Base-by-base conservation (phyloP, 1,140 invertebrate genomes). In the Lordiphosa clarofinis region DNA sequence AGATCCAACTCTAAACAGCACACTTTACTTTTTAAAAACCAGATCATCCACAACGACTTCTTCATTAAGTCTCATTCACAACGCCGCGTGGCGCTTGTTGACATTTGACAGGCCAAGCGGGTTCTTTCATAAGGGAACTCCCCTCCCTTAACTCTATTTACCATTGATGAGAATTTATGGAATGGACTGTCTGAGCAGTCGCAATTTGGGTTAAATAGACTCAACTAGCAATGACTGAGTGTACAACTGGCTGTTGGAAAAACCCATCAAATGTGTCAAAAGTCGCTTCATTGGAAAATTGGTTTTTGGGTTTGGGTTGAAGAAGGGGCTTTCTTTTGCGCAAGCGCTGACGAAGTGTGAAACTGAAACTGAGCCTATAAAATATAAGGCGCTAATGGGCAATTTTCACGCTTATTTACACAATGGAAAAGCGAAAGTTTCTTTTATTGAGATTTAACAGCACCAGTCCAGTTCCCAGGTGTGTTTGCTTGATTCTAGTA, bases 391-490 rank as follows among this genome's bases (percentile, higher is more conserved):
- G 78, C 73, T 82, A 82, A 82, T 82, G 53, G 54, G 38, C 49
- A 56, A 73, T 82, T 82, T 82, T 84, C 76, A 82, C 58, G 78
- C 67, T 61, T 53, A 57, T 59, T 81, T 70, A 50, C 74, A 73
- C 46, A 82, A 68, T 61, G 72, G 55, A 82, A 82, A 82, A 82
- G 78, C 78, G 78, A 82, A 82, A 84, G 76, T 82, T 82, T 60
- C 38, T 49, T 65, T 39, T 53, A 37, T 64, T 53, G 53, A 28
- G 28, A 35, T 50, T 19, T 49, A 39, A 19, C 47, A 35, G 38
- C 47, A 54, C 46, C 28, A 36, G 64, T 36, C 50, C 33, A 24
- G 31, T 6, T 24, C 46, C 53, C 69, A 54, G 64, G 39, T 81
- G 39, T 81, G 75, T 24, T 24, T 74, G 55, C 13, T 36, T 57